Evolutionary conservation across 2,888 invertebrate genomes (phyloP).

Genomic region (Proisotoma minuta): DNA sequence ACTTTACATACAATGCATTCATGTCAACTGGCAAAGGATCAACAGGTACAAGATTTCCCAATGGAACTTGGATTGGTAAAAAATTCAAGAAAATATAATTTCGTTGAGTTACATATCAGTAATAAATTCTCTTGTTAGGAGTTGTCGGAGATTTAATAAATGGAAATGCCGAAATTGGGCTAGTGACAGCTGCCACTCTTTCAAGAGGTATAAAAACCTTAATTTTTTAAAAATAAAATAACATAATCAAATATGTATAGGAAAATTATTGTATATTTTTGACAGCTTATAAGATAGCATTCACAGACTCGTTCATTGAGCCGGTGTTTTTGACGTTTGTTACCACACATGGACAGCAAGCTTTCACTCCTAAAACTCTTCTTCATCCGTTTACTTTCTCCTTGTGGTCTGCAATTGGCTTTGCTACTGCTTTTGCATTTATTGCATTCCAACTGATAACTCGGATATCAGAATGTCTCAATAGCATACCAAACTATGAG

Average conservation of each 20-base stretch:
- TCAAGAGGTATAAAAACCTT: background rate
- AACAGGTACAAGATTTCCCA: background rate
- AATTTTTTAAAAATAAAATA: background rate
- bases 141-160: background rate
- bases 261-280: background rate
- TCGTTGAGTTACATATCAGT: background rate
- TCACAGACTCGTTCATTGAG: slow-evolving; percentile 26
- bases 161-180: background rate
- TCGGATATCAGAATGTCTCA: background rate
- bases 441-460: slow-evolving; percentile 15
- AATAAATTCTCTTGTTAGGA: background rate
- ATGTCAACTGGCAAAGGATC: background rate
- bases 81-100: background rate
- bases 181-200: background rate
- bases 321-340: slow-evolving; percentile 29
- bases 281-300: slow-evolving; percentile 9
- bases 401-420: slow-evolving; percentile 1
- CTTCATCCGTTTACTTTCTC: slow-evolving; percentile 18
- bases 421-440: slow-evolving; percentile 17
- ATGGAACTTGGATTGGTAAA: slow-evolving; percentile 3
- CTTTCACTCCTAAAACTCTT: slow-evolving; percentile 14
- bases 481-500: too few species aligned
- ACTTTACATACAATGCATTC: background rate
- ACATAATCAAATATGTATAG: background rate
- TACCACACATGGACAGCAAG: slow-evolving; percentile 17